phyloP scores from a whole-genome alignment of 2,113 vertebrate genomes.

The Struthio camelus region DNA sequence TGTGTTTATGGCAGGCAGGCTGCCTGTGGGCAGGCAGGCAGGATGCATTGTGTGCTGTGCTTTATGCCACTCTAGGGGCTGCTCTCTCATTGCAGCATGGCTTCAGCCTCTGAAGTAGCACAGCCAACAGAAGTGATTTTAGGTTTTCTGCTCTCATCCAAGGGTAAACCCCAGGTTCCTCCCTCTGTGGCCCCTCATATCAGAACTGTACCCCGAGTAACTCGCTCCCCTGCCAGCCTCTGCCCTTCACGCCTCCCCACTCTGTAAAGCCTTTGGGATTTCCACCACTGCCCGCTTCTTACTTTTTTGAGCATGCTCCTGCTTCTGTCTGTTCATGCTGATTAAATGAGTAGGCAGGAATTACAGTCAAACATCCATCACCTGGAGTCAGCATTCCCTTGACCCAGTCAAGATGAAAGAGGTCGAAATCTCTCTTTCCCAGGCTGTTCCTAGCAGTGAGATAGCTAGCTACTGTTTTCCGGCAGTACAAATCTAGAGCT shows the following conservation, averaged over 20 bases:
- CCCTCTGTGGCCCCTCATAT: not conserved
- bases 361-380: slow-evolving; percentile 52
- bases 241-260: not conserved
- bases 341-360: slow-evolving; percentile 50
- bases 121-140: not conserved
- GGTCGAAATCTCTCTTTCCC: not conserved
- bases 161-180: not conserved
- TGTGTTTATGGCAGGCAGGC: slow-evolving; percentile 35
- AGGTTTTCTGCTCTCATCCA: not conserved
- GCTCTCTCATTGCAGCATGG: not conserved
- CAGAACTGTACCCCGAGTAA: not conserved
- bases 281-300: not conserved
- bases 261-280: not conserved
- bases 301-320: not conserved
- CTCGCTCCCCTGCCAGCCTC: not conserved
- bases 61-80: not conserved
- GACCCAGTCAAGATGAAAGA: slow-evolving; percentile 13
- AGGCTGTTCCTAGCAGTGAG: not conserved
- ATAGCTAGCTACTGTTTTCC: not conserved
- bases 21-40: not conserved
- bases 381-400: not conserved
- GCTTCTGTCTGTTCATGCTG: not conserved
- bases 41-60: not conserved
- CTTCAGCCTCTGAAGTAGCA: slow-evolving; percentile 1
- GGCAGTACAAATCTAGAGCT: not conserved